phyloP scores from a whole-genome alignment of 2,113 vertebrate species.

The Vanacampus margaritifer region DNA sequence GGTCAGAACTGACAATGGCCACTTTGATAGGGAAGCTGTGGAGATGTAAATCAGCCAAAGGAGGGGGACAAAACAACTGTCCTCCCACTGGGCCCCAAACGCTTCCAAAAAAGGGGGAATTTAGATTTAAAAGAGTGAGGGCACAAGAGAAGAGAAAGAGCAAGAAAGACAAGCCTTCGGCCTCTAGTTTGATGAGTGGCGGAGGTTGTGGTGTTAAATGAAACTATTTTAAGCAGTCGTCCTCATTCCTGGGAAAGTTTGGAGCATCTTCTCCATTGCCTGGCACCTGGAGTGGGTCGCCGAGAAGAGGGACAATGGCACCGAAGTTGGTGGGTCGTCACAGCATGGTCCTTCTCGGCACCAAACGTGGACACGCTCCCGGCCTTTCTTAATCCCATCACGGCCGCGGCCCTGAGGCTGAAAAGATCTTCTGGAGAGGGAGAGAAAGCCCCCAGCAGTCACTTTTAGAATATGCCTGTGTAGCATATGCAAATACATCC shows the following conservation, averaged over 20 bases:
- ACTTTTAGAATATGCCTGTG: conserved; percentile 54
- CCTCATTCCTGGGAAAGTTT: conserved; percentile 65
- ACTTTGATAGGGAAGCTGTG: conserved; percentile 77
- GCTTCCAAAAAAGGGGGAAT: conserved; percentile 43
- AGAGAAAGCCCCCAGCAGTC: conserved; percentile 63
- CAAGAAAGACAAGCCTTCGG: conserved; percentile 50
- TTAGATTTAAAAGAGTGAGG: conserved; percentile 61
- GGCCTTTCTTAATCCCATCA: conserved; percentile 68
- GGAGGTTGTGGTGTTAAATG: conserved; percentile 41
- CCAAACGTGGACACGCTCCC: conserved; percentile 65
- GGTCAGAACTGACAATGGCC: conserved; percentile 74
- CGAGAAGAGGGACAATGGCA: conserved; percentile 57
- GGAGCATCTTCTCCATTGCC: conserved; percentile 65
- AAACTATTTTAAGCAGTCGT: conserved; percentile 51
- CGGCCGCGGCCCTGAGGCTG: conserved; percentile 55
- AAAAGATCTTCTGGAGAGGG: conserved; percentile 66
- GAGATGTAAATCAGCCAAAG: conserved; percentile 78
- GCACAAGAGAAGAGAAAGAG: conserved; percentile 39
- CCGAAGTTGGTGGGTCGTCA: conserved; percentile 55
- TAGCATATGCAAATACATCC: conserved; percentile 62
- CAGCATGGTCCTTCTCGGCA: conserved; percentile 56
- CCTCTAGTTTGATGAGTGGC: conserved; percentile 32
- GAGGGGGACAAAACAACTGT: conserved; percentile 73
- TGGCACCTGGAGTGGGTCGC: conserved; percentile 65
- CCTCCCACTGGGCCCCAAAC: conserved; percentile 61